Conservation (phyloP, 2,888 invertebrate species). For the Chalcis sispes region DNA sequence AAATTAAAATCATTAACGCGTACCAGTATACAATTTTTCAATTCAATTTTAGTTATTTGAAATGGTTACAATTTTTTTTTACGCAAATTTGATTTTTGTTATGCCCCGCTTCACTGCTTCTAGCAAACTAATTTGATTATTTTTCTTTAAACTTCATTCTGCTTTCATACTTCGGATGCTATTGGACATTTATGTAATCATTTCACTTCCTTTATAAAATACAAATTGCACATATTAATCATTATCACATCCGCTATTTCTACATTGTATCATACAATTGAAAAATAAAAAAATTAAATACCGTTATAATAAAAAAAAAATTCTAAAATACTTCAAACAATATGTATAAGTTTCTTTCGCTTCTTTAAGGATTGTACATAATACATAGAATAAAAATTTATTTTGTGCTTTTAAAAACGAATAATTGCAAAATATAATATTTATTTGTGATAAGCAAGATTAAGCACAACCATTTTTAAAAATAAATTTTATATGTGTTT, state of each 20-base stretch:
- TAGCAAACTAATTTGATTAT: constrained; percentile 38
- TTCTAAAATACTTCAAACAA: too few relatives aligned
- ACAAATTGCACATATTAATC: constrained; percentile 33
- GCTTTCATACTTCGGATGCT: constrained; percentile 28
- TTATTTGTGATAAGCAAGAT: too few relatives aligned
- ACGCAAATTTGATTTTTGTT: constrained; percentile 18
- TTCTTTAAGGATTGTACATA: too few relatives aligned
- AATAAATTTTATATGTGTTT: too few relatives aligned
- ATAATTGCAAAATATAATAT: too few relatives aligned
- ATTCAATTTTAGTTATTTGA: background rate
- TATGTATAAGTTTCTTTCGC: too few relatives aligned
- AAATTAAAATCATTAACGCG: background rate
- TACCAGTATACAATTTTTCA: background rate
- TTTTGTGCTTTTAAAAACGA: too few relatives aligned
- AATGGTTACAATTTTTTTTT: background rate
- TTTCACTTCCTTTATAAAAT: constrained; percentile 32
- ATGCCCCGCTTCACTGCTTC: constrained; percentile 19
- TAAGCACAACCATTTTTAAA: too few relatives aligned
- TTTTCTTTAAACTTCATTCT: constrained; percentile 36
- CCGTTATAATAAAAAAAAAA: too few relatives aligned
- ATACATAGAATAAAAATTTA: too few relatives aligned
- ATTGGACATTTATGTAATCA: constrained; percentile 31
- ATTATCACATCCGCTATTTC: constrained; percentile 35
- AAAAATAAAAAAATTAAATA: constrained; percentile 10
- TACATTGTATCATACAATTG: background rate